phyloP scores from a whole-genome alignment of 1,140 invertebrate genomes.

The Pachypeltis micranthus region DNA sequence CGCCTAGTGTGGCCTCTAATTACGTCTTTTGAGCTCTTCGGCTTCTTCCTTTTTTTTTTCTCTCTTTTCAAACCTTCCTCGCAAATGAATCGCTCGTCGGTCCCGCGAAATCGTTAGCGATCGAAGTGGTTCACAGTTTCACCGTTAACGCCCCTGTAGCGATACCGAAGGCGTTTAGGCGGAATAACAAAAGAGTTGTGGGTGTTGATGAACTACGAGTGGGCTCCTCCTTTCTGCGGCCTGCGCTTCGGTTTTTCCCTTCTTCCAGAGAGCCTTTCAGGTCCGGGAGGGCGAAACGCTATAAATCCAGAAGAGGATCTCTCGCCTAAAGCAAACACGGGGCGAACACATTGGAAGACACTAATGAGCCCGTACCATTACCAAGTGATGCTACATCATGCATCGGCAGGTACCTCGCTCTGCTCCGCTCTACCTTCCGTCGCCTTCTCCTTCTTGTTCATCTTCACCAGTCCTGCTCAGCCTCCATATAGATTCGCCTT shows the following conservation, averaged over 20 bases:
- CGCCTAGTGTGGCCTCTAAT: too few relatives aligned
- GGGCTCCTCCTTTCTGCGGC: too few relatives aligned
- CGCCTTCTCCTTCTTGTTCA: too few relatives aligned
- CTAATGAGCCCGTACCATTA: slow-evolving; percentile 13
- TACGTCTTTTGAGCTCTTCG: too few relatives aligned
- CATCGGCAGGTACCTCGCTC: slow-evolving; percentile 1
- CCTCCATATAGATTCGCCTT: too few relatives aligned
- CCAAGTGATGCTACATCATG: slow-evolving; percentile 7
- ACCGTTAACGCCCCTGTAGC: too few relatives aligned
- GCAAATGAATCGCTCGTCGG: not conserved
- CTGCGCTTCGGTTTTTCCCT: too few relatives aligned
- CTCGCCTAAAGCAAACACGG: slow-evolving; percentile 12
- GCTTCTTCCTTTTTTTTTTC: too few relatives aligned
- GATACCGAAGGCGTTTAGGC: not conserved
- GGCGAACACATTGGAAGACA: slow-evolving; percentile 7
- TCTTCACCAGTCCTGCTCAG: too few relatives aligned
- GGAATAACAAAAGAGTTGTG: not conserved
- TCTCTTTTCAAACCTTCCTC: not conserved
- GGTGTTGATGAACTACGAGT: slow-evolving; percentile 7
- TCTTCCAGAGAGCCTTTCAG: not conserved
- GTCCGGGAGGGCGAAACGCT: not conserved
- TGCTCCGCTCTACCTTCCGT: not conserved
- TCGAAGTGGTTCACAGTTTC: not conserved
- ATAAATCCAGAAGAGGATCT: not conserved
- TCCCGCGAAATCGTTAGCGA: not conserved